A percentile compares a stretch with the other conserved stretches of the same genome.
phyloP scores from a whole-genome alignment of 2,888 invertebrate species.

The Parascotia fuliginaria region DNA sequence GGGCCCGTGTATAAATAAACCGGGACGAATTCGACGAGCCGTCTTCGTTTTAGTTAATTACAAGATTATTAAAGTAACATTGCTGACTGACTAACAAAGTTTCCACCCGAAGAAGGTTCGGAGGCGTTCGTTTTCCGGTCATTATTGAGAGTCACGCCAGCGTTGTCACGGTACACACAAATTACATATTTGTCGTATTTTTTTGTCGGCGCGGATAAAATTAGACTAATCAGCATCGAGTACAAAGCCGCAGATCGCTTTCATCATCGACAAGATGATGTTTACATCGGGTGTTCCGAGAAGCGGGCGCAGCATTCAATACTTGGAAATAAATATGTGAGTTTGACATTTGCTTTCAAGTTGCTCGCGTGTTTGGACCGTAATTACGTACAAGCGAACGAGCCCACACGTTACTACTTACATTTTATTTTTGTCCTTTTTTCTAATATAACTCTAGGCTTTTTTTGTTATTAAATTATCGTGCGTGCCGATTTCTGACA shows the following conservation, averaged over 20 bases:
- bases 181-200: constrained; percentile 70
- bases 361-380: constrained; percentile 79
- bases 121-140: constrained; percentile 52
- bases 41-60: constrained; percentile 81
- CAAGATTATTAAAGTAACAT: constrained; percentile 77
- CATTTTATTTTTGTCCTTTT: constrained; percentile 66
- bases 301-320: constrained; percentile 81
- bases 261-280: constrained; percentile 85
- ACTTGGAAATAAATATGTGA: constrained; percentile 86
- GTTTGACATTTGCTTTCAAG: constrained; percentile 86
- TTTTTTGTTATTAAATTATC: constrained; percentile 85
- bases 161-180: constrained; percentile 75
- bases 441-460: constrained; percentile 63
- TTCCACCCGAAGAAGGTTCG: constrained; percentile 38
- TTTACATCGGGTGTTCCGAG: constrained; percentile 82
- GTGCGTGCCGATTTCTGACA: constrained; percentile 84
- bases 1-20: constrained; percentile 78
- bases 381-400: constrained; percentile 68
- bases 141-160: constrained; percentile 66
- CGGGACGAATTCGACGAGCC: constrained; percentile 70
- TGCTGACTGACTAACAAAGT: constrained; percentile 54
- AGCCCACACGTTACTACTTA: constrained; percentile 57
- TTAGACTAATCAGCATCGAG: constrained; percentile 83
- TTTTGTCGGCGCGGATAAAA: constrained; percentile 64
- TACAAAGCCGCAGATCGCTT: constrained; percentile 84